Percentiles rank a stretch among this genome's conserved stretches.
Evolutionary conservation across 2,113 vertebrate genomes (phyloP).

Genomic region (Myxocyprinus asiaticus): DNA sequence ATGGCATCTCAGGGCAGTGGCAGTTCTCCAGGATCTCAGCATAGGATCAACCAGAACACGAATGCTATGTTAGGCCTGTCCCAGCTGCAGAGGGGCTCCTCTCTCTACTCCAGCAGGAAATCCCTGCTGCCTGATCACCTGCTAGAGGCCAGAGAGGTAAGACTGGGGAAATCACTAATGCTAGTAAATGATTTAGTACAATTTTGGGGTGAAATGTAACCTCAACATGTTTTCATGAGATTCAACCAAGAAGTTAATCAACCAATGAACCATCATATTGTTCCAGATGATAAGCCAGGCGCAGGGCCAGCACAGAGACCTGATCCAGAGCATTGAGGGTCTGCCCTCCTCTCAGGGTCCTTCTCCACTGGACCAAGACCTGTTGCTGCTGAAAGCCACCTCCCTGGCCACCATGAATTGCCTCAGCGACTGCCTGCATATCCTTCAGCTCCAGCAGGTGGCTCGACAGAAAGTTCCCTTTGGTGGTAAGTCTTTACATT

Average conservation of each 20-base stretch:
- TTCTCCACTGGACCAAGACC: slow-evolving; percentile 92
- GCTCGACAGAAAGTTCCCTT: slow-evolving; percentile 84
- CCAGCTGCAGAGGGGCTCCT: slow-evolving; percentile 79
- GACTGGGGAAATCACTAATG: slow-evolving; percentile 53
- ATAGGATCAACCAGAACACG: slow-evolving; percentile 87
- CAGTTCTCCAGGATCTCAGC: slow-evolving; percentile 87
- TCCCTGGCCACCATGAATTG: slow-evolving; percentile 98
- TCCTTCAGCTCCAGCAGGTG: slow-evolving; percentile 93
- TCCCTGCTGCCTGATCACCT: slow-evolving; percentile 92
- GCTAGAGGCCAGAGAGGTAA: slow-evolving; percentile 92
- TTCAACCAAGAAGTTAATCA: too few relatives aligned
- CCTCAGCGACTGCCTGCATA: slow-evolving; percentile 95
- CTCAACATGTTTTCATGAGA: background rate
- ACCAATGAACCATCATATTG: background rate
- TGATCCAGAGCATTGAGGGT: slow-evolving; percentile 92
- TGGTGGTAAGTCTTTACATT: slow-evolving; percentile 74
- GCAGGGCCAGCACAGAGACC: slow-evolving; percentile 91
- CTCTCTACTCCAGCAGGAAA: slow-evolving; percentile 79
- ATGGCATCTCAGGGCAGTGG: slow-evolving; percentile 90
- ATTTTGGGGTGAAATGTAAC: too few relatives aligned
- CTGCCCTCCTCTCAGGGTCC: slow-evolving; percentile 87
- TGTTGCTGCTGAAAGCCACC: slow-evolving; percentile 96
- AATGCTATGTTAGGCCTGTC: slow-evolving; percentile 82
- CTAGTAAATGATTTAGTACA: too few relatives aligned
- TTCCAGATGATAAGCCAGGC: slow-evolving; percentile 93